phyloP scores from a whole-genome alignment of 2,113 vertebrate species.

The Callithrix jacchus region DNA sequence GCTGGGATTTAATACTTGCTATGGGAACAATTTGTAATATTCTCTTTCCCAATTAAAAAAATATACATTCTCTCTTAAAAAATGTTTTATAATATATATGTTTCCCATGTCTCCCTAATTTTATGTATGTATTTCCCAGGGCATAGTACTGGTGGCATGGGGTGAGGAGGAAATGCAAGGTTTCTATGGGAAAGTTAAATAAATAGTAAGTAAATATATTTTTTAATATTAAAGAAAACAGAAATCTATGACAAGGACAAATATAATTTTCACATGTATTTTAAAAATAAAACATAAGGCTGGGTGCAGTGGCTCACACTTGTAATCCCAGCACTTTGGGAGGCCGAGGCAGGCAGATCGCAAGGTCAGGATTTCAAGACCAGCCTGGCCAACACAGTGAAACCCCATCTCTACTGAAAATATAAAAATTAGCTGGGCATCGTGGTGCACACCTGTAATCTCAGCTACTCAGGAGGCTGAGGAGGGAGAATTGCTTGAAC shows the following conservation, averaged over 20 bases:
- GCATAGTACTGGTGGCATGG: not conserved
- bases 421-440: no score
- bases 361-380: no score
- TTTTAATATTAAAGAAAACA: not conserved
- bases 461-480: no score
- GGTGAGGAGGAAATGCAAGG: not conserved
- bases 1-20: not conserved
- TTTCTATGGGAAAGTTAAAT: not conserved
- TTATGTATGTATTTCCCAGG: not conserved
- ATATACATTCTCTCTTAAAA: not conserved
- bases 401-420: no score
- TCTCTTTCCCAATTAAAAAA: constrained; percentile 8
- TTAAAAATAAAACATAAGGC: not conserved
- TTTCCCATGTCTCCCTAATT: not conserved
- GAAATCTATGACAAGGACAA: not conserved
- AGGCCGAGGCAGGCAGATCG: no score
- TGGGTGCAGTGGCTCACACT: no score
- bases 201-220: not conserved
- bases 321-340: no score
- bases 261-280: not conserved
- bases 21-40: not conserved
- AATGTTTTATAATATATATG: not conserved
- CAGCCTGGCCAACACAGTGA: no score
- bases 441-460: no score
- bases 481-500: no score